Conservation (phyloP, 2,888 invertebrate species). For the Xylota sylvarum region DNA sequence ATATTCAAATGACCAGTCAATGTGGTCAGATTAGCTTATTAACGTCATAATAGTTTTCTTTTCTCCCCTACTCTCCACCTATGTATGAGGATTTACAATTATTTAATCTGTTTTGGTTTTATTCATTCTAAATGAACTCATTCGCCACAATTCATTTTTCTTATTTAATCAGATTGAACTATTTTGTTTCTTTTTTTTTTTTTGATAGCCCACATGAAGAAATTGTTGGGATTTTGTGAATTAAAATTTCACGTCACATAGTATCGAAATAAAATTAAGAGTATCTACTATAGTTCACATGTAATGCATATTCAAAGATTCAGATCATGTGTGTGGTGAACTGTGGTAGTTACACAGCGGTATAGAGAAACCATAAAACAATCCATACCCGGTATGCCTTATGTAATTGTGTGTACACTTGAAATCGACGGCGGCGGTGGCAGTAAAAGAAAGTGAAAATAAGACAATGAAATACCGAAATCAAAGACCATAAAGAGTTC, state of each 20-base stretch:
- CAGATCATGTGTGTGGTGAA: slow-evolving; percentile 21
- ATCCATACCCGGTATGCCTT: neutral
- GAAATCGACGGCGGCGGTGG: slow-evolving; percentile 2
- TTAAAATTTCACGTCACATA: slow-evolving; percentile 34
- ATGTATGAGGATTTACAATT: neutral
- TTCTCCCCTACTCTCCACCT: neutral
- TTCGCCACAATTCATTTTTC: neutral
- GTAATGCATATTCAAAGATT: slow-evolving; percentile 27
- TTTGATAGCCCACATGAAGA: neutral
- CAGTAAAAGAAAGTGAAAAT: slow-evolving; percentile 28
- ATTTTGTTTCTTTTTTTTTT: neutral
- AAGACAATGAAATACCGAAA: slow-evolving; percentile 4
- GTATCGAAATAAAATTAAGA: slow-evolving; percentile 1
- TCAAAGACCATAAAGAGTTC: slow-evolving; percentile 18
- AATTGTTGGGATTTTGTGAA: neutral
- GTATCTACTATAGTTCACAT: neutral
- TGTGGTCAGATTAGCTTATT: slow-evolving; percentile 2
- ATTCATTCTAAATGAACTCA: neutral
- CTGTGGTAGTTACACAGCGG: slow-evolving; percentile 6
- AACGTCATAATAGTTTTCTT: neutral
- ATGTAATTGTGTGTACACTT: slow-evolving; percentile 34
- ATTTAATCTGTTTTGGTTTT: neutral
- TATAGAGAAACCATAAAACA: slow-evolving; percentile 4
- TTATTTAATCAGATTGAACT: neutral
- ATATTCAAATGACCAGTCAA: slow-evolving; percentile 2